Conservation (phyloP, 2,888 invertebrate species). For the Myopa tessellatipennis region DNA sequence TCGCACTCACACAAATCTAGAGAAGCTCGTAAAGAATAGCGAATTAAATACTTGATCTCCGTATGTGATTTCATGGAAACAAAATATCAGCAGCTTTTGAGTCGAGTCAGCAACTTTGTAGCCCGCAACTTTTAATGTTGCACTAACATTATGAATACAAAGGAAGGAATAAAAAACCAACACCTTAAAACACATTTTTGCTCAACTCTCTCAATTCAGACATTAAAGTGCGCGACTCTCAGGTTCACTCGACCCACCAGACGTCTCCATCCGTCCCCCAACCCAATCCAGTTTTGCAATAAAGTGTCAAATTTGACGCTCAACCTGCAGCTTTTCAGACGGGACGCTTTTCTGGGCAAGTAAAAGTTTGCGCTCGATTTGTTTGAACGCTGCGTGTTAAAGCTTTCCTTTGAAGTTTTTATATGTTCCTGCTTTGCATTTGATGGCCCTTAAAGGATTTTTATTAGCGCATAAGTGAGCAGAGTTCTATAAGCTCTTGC, state of each 20-base stretch:
- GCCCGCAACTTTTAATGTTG: background rate
- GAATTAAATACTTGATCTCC: no score
- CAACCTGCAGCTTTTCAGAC: background rate
- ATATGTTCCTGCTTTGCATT: background rate
- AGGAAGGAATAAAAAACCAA: background rate
- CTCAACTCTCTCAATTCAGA: background rate
- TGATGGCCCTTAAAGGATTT: slow-evolving; percentile 11
- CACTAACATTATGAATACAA: background rate
- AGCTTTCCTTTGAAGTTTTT: background rate
- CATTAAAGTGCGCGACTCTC: no score
- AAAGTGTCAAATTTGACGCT: slow-evolving; percentile 19
- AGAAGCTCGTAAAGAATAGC: no score
- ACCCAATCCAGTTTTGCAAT: background rate
- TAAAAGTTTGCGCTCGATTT: slow-evolving; percentile 17
- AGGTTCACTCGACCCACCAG: no score
- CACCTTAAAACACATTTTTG: background rate
- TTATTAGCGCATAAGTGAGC: background rate
- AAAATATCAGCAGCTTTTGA: background rate
- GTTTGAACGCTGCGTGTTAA: slow-evolving; percentile 3
- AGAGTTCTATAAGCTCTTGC: no score
- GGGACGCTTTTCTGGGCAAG: slow-evolving; percentile 12
- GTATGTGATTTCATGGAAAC: background rate
- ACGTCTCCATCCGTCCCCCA: no score
- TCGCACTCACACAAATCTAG: no score
- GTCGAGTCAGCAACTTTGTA: background rate